Conservation (phyloP, 1,140 invertebrate genomes). For the Polypedilum vanderplanki region DNA sequence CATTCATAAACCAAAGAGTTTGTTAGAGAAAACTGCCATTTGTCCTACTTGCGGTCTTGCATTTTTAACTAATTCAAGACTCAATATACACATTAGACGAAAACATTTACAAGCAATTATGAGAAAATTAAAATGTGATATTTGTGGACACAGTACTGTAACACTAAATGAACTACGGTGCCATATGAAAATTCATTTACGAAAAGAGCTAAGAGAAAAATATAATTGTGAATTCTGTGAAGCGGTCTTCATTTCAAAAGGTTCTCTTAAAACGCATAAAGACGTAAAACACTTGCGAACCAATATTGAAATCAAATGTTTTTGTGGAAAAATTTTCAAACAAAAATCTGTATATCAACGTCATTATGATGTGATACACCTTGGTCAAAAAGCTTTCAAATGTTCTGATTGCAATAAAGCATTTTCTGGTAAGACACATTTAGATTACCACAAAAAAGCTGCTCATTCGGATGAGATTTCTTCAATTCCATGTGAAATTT, state of each 20-base stretch:
- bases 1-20: not conserved
- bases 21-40: not conserved
- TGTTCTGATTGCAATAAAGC: not conserved
- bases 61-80: not conserved
- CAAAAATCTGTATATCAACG: conserved; percentile 16
- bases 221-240: not conserved
- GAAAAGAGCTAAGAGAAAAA: not conserved
- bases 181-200: not conserved
- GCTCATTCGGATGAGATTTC: not conserved
- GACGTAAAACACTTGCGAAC: not conserved
- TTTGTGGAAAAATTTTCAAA: not conserved
- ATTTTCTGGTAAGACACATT: not conserved
- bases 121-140: not conserved
- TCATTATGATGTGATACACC: not conserved
- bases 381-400: not conserved
- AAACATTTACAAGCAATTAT: not conserved
- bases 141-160: not conserved
- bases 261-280: not conserved
- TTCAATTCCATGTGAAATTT: not conserved
- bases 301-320: not conserved
- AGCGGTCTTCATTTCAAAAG: not conserved
- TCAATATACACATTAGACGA: not conserved
- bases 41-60: not conserved
- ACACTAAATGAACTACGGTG: not conserved
- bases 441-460: not conserved